Percentiles rank a stretch among this genome's conserved stretches.
Evolutionary conservation across 92 coral and sea anemone species (phyloP).

Genomic region (Anthopleura xanthogrammica): DNA sequence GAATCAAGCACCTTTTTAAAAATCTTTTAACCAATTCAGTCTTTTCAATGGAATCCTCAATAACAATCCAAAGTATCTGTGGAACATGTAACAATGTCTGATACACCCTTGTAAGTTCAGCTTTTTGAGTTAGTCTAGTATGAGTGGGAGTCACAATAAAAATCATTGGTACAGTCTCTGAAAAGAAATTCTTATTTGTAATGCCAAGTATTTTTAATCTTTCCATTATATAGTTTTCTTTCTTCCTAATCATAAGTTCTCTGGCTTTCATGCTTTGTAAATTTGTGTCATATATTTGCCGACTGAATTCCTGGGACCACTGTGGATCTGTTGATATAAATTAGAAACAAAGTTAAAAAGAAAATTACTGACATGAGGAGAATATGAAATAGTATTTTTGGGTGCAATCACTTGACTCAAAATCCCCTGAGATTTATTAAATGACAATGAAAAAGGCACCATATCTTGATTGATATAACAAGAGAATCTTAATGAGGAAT

Average conservation of each 20-base stretch:
- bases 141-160: constrained; percentile 88
- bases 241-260: constrained; percentile 42
- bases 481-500: too few relatives aligned
- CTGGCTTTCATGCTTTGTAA: constrained; percentile 40
- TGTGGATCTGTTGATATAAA: neutral
- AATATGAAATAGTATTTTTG: too few relatives aligned
- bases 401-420: too few relatives aligned
- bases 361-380: neutral
- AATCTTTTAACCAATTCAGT: constrained; percentile 63
- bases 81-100: constrained; percentile 88
- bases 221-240: constrained; percentile 45
- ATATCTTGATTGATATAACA: too few relatives aligned
- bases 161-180: constrained; percentile 56
- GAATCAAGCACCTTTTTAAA: constrained; percentile 60
- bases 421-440: too few relatives aligned
- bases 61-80: constrained; percentile 86
- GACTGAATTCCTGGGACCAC: constrained; percentile 19
- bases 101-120: constrained; percentile 89
- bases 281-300: constrained; percentile 21
- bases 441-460: too few relatives aligned
- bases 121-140: constrained; percentile 82
- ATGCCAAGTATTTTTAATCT: constrained; percentile 63
- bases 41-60: constrained; percentile 75
- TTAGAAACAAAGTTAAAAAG: neutral
- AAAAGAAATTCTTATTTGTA: constrained; percentile 20